Evolutionary conservation across 2,113 vertebrate species (phyloP).

Genomic region (Alligator sinensis): DNA sequence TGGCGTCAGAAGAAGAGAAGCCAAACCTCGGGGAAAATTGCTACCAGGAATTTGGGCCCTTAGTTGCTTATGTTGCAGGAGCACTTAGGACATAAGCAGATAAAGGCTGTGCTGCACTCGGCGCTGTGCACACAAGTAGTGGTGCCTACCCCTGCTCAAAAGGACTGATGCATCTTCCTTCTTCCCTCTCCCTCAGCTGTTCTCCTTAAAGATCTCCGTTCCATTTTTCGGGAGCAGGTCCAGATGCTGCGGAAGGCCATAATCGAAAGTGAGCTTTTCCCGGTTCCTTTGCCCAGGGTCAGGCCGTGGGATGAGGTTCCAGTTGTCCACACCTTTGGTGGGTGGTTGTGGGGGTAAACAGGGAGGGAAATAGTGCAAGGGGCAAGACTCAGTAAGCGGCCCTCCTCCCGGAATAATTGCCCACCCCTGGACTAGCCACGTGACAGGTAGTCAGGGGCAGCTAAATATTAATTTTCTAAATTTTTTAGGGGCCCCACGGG

Average conservation of each 20-base stretch:
- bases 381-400: not conserved
- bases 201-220: not conserved
- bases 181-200: not conserved
- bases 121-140: not conserved
- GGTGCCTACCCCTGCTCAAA: not conserved
- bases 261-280: not conserved
- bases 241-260: not conserved
- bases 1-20: not conserved
- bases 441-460: too few relatives aligned
- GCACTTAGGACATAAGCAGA: not conserved
- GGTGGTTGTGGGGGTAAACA: not conserved
- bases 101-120: not conserved
- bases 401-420: too few relatives aligned
- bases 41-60: not conserved
- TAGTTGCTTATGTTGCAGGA: not conserved
- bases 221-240: conserved; percentile 7
- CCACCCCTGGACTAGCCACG: too few relatives aligned
- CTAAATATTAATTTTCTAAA: too few relatives aligned
- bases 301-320: not conserved
- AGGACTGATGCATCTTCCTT: not conserved
- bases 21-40: not conserved
- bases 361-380: not conserved
- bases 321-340: not conserved
- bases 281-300: not conserved
- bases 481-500: too few relatives aligned